A percentile compares a stretch with the other conserved stretches of the same genome.
phyloP scores from a whole-genome alignment of 2,797 vertebrate species.

The Nothura maculosa region DNA sequence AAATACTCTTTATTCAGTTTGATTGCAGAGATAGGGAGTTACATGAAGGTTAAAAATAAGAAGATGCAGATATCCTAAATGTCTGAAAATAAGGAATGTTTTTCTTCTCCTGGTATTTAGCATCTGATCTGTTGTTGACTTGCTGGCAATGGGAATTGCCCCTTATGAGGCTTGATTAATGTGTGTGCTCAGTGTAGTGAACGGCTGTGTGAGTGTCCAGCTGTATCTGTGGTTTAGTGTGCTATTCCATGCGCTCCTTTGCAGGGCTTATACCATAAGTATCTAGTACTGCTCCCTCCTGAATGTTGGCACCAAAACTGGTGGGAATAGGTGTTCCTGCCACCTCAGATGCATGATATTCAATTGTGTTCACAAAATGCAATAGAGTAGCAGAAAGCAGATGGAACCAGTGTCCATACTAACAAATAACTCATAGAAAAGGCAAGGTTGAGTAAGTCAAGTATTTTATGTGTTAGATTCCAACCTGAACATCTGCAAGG shows the following conservation, averaged over 20 bases:
- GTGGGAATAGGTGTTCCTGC: not conserved
- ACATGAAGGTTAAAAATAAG: constrained; percentile 64
- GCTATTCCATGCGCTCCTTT: not conserved
- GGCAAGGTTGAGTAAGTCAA: not conserved
- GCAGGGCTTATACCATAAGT: not conserved
- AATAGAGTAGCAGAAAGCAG: not conserved
- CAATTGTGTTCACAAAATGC: not conserved
- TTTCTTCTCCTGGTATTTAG: not conserved
- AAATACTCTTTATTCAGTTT: constrained; percentile 58
- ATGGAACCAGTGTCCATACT: not conserved
- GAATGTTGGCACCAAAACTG: not conserved
- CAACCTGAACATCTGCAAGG: not conserved
- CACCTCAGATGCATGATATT: not conserved
- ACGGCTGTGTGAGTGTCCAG: not conserved
- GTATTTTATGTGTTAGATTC: not conserved
- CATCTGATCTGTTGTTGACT: not conserved
- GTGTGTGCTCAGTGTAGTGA: not conserved
- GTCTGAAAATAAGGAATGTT: not conserved
- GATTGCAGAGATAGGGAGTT: constrained; percentile 52
- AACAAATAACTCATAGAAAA: not conserved
- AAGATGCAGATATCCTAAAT: constrained; percentile 16
- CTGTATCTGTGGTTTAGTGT: not conserved
- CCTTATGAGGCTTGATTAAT: not conserved
- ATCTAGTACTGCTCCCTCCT: not conserved
- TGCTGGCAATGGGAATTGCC: not conserved